Conservation (phyloP, 1,140 invertebrate genomes). For the Theocolax elegans region DNA sequence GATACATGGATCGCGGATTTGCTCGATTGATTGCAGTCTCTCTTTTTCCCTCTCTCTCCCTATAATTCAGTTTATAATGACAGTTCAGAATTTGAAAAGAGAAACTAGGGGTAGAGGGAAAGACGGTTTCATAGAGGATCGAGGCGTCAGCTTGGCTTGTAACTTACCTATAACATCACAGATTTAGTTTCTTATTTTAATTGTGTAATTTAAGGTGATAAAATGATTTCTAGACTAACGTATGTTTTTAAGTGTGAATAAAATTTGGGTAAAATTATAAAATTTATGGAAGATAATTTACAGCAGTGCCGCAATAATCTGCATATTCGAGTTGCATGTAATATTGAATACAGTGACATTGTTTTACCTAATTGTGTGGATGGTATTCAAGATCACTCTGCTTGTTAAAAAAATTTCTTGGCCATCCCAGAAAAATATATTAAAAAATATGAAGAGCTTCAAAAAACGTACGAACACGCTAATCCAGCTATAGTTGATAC, state of each 20-base stretch:
- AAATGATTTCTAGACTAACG: not conserved
- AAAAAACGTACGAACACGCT: too few relatives aligned
- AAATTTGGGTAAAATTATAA: not conserved
- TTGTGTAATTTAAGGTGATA: not conserved
- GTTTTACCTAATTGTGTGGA: not conserved
- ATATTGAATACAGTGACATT: not conserved
- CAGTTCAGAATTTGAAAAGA: not conserved
- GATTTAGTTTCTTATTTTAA: not conserved
- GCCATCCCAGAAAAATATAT: too few relatives aligned
- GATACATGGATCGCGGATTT: not conserved
- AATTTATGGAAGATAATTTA: not conserved
- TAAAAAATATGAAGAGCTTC: too few relatives aligned
- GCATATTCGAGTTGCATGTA: not conserved
- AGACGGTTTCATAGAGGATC: not conserved
- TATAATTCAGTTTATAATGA: not conserved
- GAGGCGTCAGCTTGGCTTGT: not conserved
- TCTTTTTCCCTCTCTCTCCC: not conserved
- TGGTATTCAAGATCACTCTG: not conserved
- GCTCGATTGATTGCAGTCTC: not conserved
- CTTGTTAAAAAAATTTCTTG: not conserved
- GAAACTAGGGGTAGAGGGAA: not conserved
- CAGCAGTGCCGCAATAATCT: constrained; percentile 1
- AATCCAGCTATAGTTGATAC: too few relatives aligned
- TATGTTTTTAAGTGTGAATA: not conserved
- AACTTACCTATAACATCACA: not conserved